Conservation (phyloP, 1,140 invertebrate genomes). For the Paramacrobiotus metropolitanus region DNA sequence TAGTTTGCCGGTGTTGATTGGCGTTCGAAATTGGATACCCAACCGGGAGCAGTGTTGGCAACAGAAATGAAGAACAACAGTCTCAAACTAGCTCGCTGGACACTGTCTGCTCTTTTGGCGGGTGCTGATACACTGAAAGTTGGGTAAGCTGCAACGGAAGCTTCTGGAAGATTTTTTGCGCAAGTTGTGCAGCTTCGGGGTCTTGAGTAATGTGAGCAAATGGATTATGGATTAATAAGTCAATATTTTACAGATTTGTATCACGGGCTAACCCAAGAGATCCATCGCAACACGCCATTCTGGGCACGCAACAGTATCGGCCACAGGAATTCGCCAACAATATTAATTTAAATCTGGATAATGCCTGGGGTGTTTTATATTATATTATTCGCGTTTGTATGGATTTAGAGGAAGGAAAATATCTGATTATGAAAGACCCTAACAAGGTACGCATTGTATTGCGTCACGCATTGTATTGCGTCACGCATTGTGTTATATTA, state of each 20-base stretch:
- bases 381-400: slow-evolving; percentile 94
- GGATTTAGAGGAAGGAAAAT: slow-evolving; percentile 87
- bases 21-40: slow-evolving; percentile 87
- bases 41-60: slow-evolving; percentile 86
- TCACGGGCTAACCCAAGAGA: slow-evolving; percentile 75
- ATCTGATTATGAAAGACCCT: slow-evolving; percentile 96
- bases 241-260: slow-evolving; percentile 43
- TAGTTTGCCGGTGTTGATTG: slow-evolving; percentile 79
- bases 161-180: too few relatives aligned
- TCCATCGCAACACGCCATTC: slow-evolving; percentile 82
- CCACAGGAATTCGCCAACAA: slow-evolving; percentile 94
- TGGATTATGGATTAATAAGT: not conserved
- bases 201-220: too few relatives aligned
- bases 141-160: slow-evolving; percentile 32
- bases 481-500: too few relatives aligned
- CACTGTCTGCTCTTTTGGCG: slow-evolving; percentile 53
- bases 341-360: slow-evolving; percentile 98
- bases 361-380: slow-evolving; percentile 93
- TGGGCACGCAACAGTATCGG: slow-evolving; percentile 95
- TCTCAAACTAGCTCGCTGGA: slow-evolving; percentile 98
- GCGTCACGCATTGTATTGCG: too few relatives aligned
- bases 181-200: not conserved
- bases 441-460: slow-evolving; percentile 42
- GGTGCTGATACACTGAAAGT: slow-evolving; percentile 95
- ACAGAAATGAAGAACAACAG: slow-evolving; percentile 96